Base-by-base conservation (phyloP, 23 tunicate species). In the Clavelina lepadiformis region DNA sequence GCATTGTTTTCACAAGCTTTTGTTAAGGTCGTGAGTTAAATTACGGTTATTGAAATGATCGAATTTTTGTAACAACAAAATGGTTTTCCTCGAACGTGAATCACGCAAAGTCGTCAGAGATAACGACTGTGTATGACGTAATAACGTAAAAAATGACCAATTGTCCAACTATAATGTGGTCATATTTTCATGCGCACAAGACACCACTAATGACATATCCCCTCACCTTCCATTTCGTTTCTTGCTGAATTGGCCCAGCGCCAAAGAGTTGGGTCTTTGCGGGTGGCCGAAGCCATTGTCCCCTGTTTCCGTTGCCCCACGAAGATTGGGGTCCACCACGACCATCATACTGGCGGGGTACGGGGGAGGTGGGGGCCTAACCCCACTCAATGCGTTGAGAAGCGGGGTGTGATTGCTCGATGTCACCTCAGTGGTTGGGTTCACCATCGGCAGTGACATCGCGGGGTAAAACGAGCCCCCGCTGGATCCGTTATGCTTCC, bases 201-300 rank as follows among this genome's bases (percentile, higher is more conserved):
- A n/a, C n/a, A n/a, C n/a, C n/a, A n/a, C n/a, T n/a, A n/a, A n/a
- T n/a, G n/a, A n/a, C n/a, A n/a, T n/a, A n/a, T n/a, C n/a, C n/a
- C n/a, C n/a, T n/a, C n/a, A n/a, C n/a, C n/a, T n/a, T 63, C 45
- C 57, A 19, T 36, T 45, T 31, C 58, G 58, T 69, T 85, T 85
- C 32, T 70, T 75, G 53, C 79, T 69, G 22, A 61, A 26, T 22
- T 85, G 75, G 5, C 93, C 93, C 63, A 85, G 68, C 18, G 93
- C 61, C 46, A 85, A 56, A 3, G 83, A 76, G 32, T 85, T 85
- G 57, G 93, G 93, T 5, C 93, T 38, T 31, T 70, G 83, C 19
- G 83, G 80, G 5, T 62, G 50, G 62, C 80, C 51, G 2, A 63
- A 32, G 22, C 24, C 30, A 5, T 5, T 36, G 35, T 66, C 72